phyloP scores from a whole-genome alignment of 2,113 vertebrate species.

The Macroglossus sobrinus region DNA sequence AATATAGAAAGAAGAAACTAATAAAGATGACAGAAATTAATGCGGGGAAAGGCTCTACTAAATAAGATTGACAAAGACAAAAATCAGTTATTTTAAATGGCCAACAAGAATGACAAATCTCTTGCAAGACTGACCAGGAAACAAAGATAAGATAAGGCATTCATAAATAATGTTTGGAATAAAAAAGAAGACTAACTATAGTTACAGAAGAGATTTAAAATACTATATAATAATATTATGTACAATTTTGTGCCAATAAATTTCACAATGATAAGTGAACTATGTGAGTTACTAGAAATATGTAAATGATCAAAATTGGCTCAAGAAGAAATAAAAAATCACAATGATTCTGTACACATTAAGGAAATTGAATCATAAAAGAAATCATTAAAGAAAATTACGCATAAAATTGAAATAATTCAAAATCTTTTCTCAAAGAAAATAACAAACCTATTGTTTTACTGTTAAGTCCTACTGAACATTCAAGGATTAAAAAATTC shows the following conservation, averaged over 20 bases:
- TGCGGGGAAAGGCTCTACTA: not conserved
- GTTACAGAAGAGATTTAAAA: not conserved
- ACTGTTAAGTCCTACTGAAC: not conserved
- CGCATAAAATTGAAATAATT: conserved; percentile 17
- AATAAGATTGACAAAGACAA: not conserved
- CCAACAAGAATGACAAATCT: not conserved
- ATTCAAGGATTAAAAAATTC: not conserved
- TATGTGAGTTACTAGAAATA: not conserved
- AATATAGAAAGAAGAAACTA: not conserved
- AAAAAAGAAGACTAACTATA: not conserved
- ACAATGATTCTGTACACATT: not conserved
- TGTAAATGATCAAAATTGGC: not conserved
- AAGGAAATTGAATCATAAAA: not conserved
- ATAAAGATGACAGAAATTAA: not conserved
- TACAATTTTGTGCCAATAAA: not conserved
- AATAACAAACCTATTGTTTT: not conserved
- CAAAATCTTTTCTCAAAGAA: not conserved
- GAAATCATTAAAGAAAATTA: not conserved
- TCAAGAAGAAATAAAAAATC: not conserved
- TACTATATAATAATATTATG: not conserved
- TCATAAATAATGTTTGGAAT: not conserved
- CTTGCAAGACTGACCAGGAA: not conserved
- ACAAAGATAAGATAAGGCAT: not conserved
- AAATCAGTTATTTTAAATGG: not conserved
- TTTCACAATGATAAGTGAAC: not conserved